Evolutionary conservation across 1,140 invertebrate genomes (phyloP), one percentile per base, ranked within the genome.

Genomic region (Musca vetustissima): DNA sequence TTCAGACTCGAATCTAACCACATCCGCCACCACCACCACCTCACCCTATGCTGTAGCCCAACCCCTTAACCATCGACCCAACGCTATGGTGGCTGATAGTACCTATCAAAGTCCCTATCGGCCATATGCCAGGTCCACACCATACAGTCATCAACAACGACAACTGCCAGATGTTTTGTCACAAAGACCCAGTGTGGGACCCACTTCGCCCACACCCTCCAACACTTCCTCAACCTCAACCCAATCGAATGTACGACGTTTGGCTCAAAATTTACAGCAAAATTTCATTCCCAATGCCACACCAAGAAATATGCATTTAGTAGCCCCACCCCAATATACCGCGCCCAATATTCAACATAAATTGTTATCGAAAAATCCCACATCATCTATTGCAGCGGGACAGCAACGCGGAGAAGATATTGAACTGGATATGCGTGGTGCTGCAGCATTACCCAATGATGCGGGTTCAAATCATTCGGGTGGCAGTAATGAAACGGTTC

Each of bases 391-490:
- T 28, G 36, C 71, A 59, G 57, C 28, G 8, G 28, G 3, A 11
- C 28, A 19, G 28, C 48, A 21, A 4, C 67, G 57, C 65, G 67
- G n/a, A 49, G 71, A 53, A 74, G 69, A 69, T 13, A 53, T 25
- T 47, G 73, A 75, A 49, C 73, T 80, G 78, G 78, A 77, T 70
- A 76, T 76, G 72, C 70, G 75, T 13, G 75, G 72, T 17, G 77
- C 76, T 8, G 57, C 68, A 3, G 73, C 70, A 48, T 61, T 75
- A 49, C 72, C 72, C 24, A 61, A 19, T n/a, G 74, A 79, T 67
- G 72, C 73, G 1, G 74, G 74, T 0, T 83, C 81, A 15, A 73
- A 82, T 80, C 81, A 83, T 78, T 83, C 81, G 15, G 81, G 81
- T 32, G 80, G 79, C 49, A 82, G 80, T 36, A 73, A 80, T 74